Conservation (phyloP, 2,113 vertebrate genomes). For the Macrotis lagotis region DNA sequence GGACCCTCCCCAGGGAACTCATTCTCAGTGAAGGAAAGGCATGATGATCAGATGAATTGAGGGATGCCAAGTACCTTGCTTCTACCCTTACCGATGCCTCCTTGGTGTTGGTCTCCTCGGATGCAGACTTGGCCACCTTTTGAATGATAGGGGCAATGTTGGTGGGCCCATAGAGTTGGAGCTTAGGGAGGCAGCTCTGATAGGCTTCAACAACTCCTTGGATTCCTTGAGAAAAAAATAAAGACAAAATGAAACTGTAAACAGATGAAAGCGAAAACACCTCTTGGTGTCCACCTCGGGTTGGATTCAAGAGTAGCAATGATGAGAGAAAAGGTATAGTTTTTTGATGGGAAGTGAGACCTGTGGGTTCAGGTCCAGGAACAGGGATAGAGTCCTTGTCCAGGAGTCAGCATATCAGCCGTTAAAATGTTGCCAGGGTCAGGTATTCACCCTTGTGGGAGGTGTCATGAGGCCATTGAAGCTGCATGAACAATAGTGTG, state of each 20-base stretch:
- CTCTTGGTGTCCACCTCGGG: not conserved
- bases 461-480: not conserved
- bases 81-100: conserved; percentile 91
- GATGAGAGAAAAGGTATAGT: not conserved
- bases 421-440: not conserved
- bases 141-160: conserved; percentile 99
- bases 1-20: not conserved
- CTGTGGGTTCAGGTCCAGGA: not conserved
- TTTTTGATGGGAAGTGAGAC: not conserved
- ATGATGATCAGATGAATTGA: not conserved
- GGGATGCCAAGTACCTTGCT: rapidly evolving
- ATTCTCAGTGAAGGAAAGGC: not conserved
- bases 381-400: not conserved
- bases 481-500: not conserved
- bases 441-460: not conserved
- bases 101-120: conserved; percentile 95
- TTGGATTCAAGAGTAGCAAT: not conserved
- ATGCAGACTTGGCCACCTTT: conserved; percentile 95
- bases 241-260: conserved; percentile 24
- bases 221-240: conserved; percentile 86
- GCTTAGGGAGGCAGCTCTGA: conserved; percentile 96
- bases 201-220: conserved; percentile 98
- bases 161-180: conserved; percentile 96
- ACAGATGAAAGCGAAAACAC: conserved; percentile 7
- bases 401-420: not conserved